A percentile compares a stretch with the other conserved stretches of the same genome.
phyloP scores from a whole-genome alignment of 2,797 vertebrate species.

The Ara ararauna region DNA sequence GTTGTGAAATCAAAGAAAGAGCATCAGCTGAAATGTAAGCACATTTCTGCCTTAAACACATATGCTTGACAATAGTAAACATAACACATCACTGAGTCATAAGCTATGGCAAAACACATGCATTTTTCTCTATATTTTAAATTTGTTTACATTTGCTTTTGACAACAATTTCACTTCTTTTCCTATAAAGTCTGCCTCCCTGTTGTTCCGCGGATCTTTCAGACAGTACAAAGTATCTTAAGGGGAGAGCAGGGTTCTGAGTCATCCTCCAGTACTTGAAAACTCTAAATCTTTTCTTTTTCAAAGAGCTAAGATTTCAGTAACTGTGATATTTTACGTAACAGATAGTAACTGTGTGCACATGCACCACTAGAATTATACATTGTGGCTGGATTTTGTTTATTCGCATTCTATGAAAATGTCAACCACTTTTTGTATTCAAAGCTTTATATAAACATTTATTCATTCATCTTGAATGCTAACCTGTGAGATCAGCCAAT shows the following conservation, averaged over 20 bases:
- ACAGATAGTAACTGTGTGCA: background rate
- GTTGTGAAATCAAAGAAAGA: constrained; percentile 29
- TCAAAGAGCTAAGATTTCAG: background rate
- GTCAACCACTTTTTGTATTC: background rate
- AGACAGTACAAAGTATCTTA: constrained; percentile 1
- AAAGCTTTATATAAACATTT: background rate
- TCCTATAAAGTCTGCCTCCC: background rate
- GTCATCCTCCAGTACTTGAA: constrained; percentile 1
- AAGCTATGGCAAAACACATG: constrained; percentile 7
- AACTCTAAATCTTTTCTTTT: background rate
- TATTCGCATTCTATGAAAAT: background rate
- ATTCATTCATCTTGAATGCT: background rate
- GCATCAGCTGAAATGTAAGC: background rate
- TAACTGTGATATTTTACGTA: background rate
- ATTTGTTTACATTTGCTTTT: constrained; percentile 49
- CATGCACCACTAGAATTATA: background rate
- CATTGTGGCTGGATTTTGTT: background rate
- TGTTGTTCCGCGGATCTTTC: background rate
- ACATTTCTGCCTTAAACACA: constrained; percentile 26
- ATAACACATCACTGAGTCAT: constrained; percentile 10
- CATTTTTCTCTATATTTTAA: background rate
- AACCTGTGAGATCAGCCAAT: background rate
- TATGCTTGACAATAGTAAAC: constrained; percentile 12
- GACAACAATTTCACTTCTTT: constrained; percentile 1
- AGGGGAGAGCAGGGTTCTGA: background rate